Evolutionary conservation across 1,140 invertebrate genomes (phyloP).

Genomic region (Drosophila virilis): DNA sequence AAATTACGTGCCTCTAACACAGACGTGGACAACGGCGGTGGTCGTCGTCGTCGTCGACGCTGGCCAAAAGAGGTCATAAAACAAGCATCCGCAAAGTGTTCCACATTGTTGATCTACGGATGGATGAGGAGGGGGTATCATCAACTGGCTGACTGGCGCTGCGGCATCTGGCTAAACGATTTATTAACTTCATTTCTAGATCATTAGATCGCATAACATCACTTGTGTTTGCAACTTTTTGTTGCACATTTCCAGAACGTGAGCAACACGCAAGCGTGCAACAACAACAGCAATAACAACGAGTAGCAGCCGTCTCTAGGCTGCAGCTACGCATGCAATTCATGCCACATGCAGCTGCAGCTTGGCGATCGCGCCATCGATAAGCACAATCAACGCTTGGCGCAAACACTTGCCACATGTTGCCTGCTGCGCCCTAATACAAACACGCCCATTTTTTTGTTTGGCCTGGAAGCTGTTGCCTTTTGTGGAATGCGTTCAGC

Average conservation of each 20-base stretch:
- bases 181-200: constrained; percentile 84
- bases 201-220: constrained; percentile 84
- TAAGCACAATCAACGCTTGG: constrained; percentile 80
- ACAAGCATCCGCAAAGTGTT: constrained; percentile 31
- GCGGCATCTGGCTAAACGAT: constrained; percentile 78
- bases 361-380: constrained; percentile 53
- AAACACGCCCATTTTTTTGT: constrained; percentile 35
- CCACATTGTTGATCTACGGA: constrained; percentile 5
- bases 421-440: constrained; percentile 30
- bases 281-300: constrained; percentile 15
- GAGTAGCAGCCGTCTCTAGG: constrained; percentile 52
- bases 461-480: constrained; percentile 53
- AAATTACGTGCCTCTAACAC: constrained; percentile 61
- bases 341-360: constrained; percentile 45
- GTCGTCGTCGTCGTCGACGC: constrained; percentile 38
- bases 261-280: constrained; percentile 61
- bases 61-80: constrained; percentile 43
- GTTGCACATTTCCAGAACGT: constrained; percentile 31
- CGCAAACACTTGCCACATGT: constrained; percentile 77
- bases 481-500: constrained; percentile 24
- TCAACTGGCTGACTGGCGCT: constrained; percentile 30
- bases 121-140: not conserved
- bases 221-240: constrained; percentile 63
- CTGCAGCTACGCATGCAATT: constrained; percentile 75
- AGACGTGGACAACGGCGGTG: constrained; percentile 37